Evolutionary conservation across 2,888 invertebrate species (phyloP).

Genomic region (Flexamia atlantica): DNA sequence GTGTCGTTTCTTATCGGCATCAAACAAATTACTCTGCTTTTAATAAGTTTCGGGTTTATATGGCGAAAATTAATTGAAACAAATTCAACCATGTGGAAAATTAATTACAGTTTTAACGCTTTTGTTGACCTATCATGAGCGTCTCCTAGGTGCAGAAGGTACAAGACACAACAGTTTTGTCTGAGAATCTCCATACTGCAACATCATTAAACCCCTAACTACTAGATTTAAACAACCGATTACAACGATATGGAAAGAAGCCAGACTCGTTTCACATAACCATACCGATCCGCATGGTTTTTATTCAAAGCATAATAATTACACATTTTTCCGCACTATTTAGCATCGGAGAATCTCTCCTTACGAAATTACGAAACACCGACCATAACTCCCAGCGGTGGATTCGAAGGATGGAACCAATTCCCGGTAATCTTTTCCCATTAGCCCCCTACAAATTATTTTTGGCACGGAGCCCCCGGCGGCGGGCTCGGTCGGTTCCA

Average conservation of each 20-base stretch:
- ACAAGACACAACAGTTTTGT: too few species aligned
- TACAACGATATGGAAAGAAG: neutral
- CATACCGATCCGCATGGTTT: neutral
- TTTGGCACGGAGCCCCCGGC: conserved; percentile 7
- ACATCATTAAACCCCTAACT: too few species aligned
- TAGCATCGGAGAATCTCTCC: neutral
- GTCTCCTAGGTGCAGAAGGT: too few species aligned
- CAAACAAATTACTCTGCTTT: too few species aligned
- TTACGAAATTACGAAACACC: conserved; percentile 10
- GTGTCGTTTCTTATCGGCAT: too few species aligned
- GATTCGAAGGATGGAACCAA: conserved; percentile 19
- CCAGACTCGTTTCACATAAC: neutral
- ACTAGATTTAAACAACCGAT: neutral
- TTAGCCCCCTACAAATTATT: conserved; percentile 29
- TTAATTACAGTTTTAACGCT: too few species aligned
- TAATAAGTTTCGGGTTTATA: too few species aligned
- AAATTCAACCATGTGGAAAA: too few species aligned
- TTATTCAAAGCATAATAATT: neutral
- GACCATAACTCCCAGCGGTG: neutral
- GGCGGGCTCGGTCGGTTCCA: neutral
- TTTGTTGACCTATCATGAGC: too few species aligned
- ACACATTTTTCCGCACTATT: conserved; percentile 12
- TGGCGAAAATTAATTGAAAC: too few species aligned
- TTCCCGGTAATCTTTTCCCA: conserved; percentile 7
- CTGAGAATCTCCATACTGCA: too few species aligned